These are phyloP conservation scores for Pagrus major DNA, from an alignment of 2,113 vertebrate genomes.

Conservation along the genomic window DNA sequence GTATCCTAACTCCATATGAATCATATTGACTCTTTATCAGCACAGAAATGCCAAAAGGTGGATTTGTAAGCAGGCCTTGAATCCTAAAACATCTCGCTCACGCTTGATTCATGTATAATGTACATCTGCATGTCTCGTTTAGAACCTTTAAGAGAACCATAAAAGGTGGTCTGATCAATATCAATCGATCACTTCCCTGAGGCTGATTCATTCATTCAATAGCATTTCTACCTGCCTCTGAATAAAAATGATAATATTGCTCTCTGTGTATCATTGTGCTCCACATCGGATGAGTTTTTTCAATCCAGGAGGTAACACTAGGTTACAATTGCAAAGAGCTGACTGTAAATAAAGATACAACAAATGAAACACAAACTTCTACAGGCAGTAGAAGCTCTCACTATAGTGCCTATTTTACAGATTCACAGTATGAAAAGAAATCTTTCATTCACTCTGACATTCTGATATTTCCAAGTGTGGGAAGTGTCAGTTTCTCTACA, in stretches of 20 bases:
- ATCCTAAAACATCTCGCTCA: not conserved
- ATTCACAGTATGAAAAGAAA: not conserved
- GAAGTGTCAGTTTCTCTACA: constrained; percentile 21
- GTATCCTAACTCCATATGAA: not conserved
- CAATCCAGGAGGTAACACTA: not conserved
- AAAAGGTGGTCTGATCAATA: not conserved
- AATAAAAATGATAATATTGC: no score
- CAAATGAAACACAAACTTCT: not conserved
- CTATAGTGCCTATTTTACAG: not conserved
- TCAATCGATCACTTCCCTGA: not conserved
- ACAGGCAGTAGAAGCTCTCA: not conserved
- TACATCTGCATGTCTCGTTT: not conserved
- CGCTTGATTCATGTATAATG: not conserved
- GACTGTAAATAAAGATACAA: constrained; percentile 12
- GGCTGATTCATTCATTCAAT: not conserved
- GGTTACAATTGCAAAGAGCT: constrained; percentile 1
- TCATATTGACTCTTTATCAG: not conserved
- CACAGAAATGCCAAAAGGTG: not conserved
- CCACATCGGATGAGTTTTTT: constrained; percentile 11
- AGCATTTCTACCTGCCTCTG: not conserved
- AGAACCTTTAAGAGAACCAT: not conserved
- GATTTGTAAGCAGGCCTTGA: not conserved
- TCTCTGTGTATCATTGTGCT: constrained; percentile 4
- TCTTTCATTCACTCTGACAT: not conserved
- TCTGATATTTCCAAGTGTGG: not conserved